Evolutionary conservation across 2,113 vertebrate genomes (phyloP), one percentile per base, ranked within the genome.

Genomic region (Limnothrissa miodon): DNA sequence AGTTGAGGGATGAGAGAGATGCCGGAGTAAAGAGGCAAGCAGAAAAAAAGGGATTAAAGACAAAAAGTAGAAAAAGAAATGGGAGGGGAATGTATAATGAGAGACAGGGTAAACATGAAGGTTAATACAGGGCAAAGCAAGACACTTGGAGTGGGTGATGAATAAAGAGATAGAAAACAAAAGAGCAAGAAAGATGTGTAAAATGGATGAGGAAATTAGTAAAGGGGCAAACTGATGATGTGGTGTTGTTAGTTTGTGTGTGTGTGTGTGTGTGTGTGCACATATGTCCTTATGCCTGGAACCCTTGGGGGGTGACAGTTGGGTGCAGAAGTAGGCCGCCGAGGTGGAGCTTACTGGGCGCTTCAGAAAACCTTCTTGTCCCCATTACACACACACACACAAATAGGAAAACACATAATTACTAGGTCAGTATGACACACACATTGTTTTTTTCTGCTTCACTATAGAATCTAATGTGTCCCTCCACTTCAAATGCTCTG

Each of bases 301-400:
- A 66, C 59, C 59, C 44, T 21, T 80, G 9, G 25, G 70, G 78
- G 79, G 45, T 80, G 78, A 85, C 19, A 80, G 44, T 82, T 85
- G 82, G 80, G 79, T 51, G 80, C 39, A 33, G 74, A 85, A 82
- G n/a, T 87, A 42, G 74, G 45, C 56, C 84, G 82, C 78, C 79
- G 53, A 21, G 39, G 80, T 19, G 70, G 5, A 13, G 17, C 19
- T 56, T 42, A 44, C 21, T 86, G 53, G 56, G 56, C 51, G 29
- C 8, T 62, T 11, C 23, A 62, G 25, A 62, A 62, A n/a, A 62
- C 10, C 51, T 53, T 13, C n/a, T 62, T 62, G 5, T 10, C 62
- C 25, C 29, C 10, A 70, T 56, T 56, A 56, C 10, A 62, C 59
- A 62, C 59, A 62, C 29, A 70, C 62, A 80, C 78, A 80, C n/a